Percentiles rank a stretch among this genome's conserved stretches.
Conservation (phyloP, 2,113 vertebrate species). For the Pionites leucogaster region DNA sequence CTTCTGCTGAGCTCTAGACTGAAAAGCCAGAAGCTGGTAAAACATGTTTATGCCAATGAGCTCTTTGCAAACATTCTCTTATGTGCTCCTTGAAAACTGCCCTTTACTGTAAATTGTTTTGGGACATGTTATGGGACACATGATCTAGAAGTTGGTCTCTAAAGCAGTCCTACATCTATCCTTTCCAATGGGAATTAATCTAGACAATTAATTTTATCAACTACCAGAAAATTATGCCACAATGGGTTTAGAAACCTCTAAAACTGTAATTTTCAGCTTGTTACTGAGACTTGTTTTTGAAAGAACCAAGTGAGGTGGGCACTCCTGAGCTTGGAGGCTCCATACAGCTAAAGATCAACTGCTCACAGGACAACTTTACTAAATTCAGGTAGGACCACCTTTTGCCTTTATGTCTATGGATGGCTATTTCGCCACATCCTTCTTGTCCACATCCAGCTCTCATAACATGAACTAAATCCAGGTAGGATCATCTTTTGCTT, state of each 20-base stretch:
- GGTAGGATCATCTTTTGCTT: background rate
- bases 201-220: background rate
- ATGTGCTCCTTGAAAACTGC: background rate
- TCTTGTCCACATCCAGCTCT: background rate
- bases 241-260: background rate
- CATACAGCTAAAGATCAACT: background rate
- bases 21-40: slow-evolving; percentile 27
- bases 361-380: background rate
- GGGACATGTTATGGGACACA: background rate
- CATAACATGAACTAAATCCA: background rate
- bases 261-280: background rate
- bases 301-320: background rate
- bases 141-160: background rate
- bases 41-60: background rate
- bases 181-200: background rate
- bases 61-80: slow-evolving; percentile 1
- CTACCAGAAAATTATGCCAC: background rate
- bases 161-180: background rate
- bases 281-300: background rate
- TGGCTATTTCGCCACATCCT: background rate
- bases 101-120: background rate
- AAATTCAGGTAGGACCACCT: background rate
- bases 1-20: slow-evolving; percentile 38
- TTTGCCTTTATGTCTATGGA: background rate
- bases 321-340: background rate